Evolutionary conservation across 1,140 invertebrate species (phyloP), one percentile per base, ranked within the genome.

Genomic region (Rhizoglyphus robini): DNA sequence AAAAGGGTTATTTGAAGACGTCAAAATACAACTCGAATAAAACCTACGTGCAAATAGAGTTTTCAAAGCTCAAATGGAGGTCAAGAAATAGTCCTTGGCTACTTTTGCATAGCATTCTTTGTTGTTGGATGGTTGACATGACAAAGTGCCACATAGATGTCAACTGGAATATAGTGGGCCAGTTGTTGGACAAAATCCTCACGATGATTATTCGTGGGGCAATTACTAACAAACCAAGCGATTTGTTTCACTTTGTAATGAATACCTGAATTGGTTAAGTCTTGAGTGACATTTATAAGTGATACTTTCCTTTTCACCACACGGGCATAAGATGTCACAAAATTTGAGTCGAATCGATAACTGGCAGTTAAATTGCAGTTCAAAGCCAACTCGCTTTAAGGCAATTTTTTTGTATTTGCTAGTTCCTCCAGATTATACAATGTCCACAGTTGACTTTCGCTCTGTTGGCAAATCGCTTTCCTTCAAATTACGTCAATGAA

Each of bases 171-270:
- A 68, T 80, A 74, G 34, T 77, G 75, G 54, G 76, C 69, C 2
- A 87, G 73, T 67, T 83, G 72, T n/a, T 72, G 63, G 0, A 81
- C 82, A 70, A 81, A 84, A 0, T 74, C 47, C 67, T 81, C 74
- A 15, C 85, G 73, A 1, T 73, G 73, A 68, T 81, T 82, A 13
- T 67, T 69, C 0, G 81, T 75, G 1, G 69, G 15, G 70, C 85
- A 87, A 70, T 86, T 82, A 54, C 81, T 83, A 1, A 84, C 81
- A 66, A 85, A 80, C 83, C 83, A 85, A 0, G 79, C 79, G 0
- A 80, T 80, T 46, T 63, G 51, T 11, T 58, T 66, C 29, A 49
- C 69, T 61, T 74, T 75, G 8, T 67, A 63, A 67, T 63, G 31
- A 59, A 18, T 20, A 36, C 3, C 15, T 67, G 67, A 20, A 47